phyloP scores from a whole-genome alignment of 2,888 invertebrate species.

The Chironomus tentans region DNA sequence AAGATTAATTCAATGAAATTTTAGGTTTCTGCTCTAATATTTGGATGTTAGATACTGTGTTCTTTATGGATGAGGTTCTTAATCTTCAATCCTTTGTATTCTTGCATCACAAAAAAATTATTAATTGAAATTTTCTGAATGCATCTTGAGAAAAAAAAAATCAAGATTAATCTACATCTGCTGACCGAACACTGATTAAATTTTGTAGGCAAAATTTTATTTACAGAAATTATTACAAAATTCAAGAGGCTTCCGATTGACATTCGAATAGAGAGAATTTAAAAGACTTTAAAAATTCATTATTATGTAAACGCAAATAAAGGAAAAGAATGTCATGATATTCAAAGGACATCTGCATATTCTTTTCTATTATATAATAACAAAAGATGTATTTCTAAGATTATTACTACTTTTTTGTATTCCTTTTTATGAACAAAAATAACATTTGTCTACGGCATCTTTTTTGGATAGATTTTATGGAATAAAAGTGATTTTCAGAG shows the following conservation, averaged over 20 bases:
- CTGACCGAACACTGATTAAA: no score
- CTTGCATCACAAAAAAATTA: no score
- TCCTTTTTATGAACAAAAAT: background rate
- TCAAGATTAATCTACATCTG: no score
- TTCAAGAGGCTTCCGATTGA: constrained; percentile 19
- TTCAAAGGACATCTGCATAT: constrained; percentile 20
- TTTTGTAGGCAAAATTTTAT: background rate
- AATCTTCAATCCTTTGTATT: no score
- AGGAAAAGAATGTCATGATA: constrained; percentile 1
- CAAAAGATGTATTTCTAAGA: constrained; percentile 9
- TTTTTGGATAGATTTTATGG: no score
- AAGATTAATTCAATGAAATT: no score
- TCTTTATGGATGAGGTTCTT: no score
- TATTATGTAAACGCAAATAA: background rate
- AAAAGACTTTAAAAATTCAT: constrained; percentile 5
- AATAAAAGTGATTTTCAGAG: no score
- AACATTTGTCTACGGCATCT: background rate
- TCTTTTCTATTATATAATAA: background rate
- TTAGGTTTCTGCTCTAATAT: no score
- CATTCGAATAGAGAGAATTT: constrained; percentile 22
- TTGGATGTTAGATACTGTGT: no score
- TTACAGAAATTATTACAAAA: background rate
- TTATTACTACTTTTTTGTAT: constrained; percentile 12
- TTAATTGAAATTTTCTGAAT: no score
- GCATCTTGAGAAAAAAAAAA: background rate